These are phyloP conservation scores for Saguinus midas DNA, from an alignment of 2,113 vertebrate species.

Conservation along the genomic window DNA sequence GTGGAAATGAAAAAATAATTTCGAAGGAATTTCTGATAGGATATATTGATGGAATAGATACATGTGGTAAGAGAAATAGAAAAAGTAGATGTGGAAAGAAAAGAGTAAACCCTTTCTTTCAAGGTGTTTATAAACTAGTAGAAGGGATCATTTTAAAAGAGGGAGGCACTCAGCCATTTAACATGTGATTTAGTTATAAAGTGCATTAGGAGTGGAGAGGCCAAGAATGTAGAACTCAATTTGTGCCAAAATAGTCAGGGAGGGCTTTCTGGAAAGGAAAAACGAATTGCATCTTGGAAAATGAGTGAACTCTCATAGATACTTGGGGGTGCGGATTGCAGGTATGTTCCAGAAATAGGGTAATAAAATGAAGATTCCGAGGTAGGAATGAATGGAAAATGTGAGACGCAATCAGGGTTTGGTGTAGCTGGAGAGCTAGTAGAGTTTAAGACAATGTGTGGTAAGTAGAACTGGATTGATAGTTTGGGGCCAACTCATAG, in stretches of 20 bases:
- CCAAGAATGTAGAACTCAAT: neutral
- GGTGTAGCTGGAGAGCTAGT: neutral
- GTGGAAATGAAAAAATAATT: neutral
- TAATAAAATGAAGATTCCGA: neutral
- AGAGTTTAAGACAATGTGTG: neutral
- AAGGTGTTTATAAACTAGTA: neutral
- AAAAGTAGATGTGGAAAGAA: neutral
- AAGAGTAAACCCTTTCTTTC: neutral
- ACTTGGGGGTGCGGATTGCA: neutral
- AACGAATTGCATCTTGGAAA: neutral
- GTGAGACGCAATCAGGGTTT: neutral
- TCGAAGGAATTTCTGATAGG: neutral
- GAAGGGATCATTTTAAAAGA: neutral
- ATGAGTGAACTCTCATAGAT: neutral
- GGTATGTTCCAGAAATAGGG: neutral
- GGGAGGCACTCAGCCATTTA: neutral
- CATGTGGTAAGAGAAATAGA: neutral
- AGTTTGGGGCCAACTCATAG: neutral
- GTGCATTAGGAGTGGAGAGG: neutral
- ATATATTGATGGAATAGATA: neutral
- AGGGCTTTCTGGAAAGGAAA: neutral
- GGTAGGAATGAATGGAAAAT: neutral
- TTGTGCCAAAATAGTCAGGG: neutral
- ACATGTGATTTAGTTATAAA: neutral
- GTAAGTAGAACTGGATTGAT: neutral